These are phyloP conservation scores for Masticophis lateralis DNA, from an alignment of 2,797 vertebrate species.

Conservation along the genomic window DNA sequence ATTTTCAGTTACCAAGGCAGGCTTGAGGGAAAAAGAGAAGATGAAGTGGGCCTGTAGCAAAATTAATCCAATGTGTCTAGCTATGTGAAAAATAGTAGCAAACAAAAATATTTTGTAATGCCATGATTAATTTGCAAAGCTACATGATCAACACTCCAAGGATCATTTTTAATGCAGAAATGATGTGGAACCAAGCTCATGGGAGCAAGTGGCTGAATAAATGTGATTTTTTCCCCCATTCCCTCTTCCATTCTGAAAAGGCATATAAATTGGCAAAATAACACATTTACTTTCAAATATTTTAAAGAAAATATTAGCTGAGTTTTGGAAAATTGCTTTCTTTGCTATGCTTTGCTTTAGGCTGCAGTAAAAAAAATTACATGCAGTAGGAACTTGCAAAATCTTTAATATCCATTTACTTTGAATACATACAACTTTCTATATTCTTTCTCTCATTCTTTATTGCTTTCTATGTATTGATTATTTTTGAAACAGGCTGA, in stretches of 20 bases:
- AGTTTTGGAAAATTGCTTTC: conserved; percentile 10
- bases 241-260: conserved; percentile 18
- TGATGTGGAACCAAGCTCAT: neutral
- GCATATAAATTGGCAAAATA: conserved; percentile 31
- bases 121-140: conserved; percentile 20
- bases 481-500: neutral
- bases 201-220: neutral
- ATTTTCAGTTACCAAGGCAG: conserved; percentile 8
- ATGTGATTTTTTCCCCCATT: conserved; percentile 11
- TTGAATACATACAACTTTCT: neutral
- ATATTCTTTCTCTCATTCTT: neutral
- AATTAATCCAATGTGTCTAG: conserved; percentile 22
- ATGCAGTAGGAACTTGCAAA: conserved; percentile 27
- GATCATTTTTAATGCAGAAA: conserved; percentile 9
- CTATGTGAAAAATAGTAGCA: conserved; percentile 8
- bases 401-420: neutral
- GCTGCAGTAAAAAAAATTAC: conserved; percentile 10
- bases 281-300: conserved; percentile 16
- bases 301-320: conserved; percentile 32
- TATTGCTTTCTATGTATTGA: neutral
- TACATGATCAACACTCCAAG: conserved; percentile 11
- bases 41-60: neutral
- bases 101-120: conserved; percentile 36
- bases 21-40: neutral
- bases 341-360: conserved; percentile 26